A percentile compares a stretch with the other conserved stretches of the same genome.
Conservation (phyloP, 2,113 vertebrate genomes). For the Neopipo cinnamomea region DNA sequence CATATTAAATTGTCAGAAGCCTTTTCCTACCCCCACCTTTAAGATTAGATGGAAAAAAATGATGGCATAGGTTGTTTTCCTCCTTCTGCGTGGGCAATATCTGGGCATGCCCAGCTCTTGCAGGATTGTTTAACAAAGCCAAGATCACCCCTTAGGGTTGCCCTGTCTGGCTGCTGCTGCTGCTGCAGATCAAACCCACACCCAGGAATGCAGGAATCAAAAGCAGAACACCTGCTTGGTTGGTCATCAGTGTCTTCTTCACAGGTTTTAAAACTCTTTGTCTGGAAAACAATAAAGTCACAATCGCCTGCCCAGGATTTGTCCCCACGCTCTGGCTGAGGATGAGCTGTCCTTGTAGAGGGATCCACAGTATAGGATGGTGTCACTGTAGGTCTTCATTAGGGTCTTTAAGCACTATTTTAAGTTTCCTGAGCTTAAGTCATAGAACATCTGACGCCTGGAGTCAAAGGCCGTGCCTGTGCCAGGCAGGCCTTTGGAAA, state of each 20-base stretch:
- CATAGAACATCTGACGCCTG: not conserved
- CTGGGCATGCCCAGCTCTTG: not conserved
- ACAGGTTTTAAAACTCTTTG: not conserved
- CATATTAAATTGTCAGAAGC: not conserved
- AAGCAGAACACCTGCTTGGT: not conserved
- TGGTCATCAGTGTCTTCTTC: not conserved
- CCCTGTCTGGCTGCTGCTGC: not conserved
- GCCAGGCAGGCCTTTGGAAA: not conserved
- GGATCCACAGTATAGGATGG: not conserved
- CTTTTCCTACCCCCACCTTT: not conserved
- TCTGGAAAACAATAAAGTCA: not conserved
- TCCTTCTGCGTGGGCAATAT: accelerated
- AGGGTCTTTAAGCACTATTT: not conserved
- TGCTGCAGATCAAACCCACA: not conserved
- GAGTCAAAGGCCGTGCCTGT: not conserved
- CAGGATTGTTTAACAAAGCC: not conserved
- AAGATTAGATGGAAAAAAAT: not conserved
- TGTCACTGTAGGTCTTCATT: not conserved
- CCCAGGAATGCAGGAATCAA: not conserved
- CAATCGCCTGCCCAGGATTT: accelerated
- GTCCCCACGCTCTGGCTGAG: not conserved
- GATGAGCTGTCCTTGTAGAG: not conserved
- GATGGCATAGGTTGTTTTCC: not conserved
- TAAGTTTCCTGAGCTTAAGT: not conserved
- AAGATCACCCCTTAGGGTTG: not conserved